Evolutionary conservation across 1,140 invertebrate species (phyloP).

Genomic region (Papilio machaon): DNA sequence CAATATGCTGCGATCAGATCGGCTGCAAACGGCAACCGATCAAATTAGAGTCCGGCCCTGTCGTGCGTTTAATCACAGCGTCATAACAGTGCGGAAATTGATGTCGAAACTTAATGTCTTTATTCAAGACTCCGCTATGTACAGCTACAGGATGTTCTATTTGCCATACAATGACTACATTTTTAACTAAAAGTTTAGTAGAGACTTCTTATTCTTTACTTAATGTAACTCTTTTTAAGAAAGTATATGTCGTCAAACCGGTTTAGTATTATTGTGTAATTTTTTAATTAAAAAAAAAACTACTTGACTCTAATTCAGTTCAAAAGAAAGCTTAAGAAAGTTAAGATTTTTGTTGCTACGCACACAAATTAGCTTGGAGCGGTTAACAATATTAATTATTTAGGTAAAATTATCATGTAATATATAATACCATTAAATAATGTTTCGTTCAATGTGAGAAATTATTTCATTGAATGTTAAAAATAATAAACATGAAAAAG

Average conservation of each 20-base stretch:
- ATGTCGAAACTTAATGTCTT: slow-evolving; percentile 57
- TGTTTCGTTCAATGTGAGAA: background rate
- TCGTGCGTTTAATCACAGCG: slow-evolving; percentile 50
- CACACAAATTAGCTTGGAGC: background rate
- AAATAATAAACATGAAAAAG: background rate
- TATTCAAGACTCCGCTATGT: slow-evolving; percentile 39
- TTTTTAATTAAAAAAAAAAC: background rate
- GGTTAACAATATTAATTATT: no score
- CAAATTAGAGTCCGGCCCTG: slow-evolving; percentile 54
- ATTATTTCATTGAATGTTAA: background rate
- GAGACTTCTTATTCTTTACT: background rate
- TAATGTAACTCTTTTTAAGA: no score
- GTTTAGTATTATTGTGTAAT: background rate
- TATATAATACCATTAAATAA: no score
- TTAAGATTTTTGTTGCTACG: background rate
- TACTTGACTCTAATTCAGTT: background rate
- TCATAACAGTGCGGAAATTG: slow-evolving; percentile 53
- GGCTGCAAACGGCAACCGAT: slow-evolving; percentile 49
- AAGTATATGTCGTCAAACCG: no score
- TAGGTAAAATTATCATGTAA: no score
- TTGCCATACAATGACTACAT: background rate
- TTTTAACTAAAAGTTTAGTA: background rate
- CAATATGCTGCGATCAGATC: slow-evolving; percentile 49
- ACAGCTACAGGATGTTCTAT: slow-evolving; percentile 38
- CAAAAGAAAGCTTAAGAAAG: background rate